A percentile compares a stretch with the other conserved stretches of the same genome.
Evolutionary conservation across 2,797 vertebrate species (phyloP).

Genomic region (Iguana delicatissima): DNA sequence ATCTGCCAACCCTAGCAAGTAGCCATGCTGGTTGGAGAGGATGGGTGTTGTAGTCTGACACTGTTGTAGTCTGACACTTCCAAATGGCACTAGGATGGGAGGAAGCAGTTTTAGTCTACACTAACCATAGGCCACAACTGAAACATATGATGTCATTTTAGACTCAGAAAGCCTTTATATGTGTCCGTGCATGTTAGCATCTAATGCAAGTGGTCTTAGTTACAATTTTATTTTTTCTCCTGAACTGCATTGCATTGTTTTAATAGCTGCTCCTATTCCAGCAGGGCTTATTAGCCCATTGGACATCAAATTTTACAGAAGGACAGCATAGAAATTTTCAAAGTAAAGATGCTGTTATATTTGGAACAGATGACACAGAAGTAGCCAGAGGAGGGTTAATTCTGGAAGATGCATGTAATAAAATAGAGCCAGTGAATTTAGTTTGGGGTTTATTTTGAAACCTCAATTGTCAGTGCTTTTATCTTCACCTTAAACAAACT

Average conservation of each 20-base stretch:
- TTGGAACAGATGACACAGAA: neutral
- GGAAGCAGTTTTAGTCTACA: no score
- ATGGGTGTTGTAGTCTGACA: neutral
- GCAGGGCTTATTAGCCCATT: neutral
- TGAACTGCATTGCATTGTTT: neutral
- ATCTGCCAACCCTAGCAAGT: neutral
- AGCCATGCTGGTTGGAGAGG: neutral
- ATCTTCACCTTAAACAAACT: neutral
- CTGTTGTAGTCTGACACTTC: neutral
- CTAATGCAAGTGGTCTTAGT: neutral
- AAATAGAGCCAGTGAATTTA: neutral
- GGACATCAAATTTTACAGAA: neutral
- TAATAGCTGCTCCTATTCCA: neutral
- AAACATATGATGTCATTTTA: neutral
- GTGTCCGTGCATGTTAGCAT: neutral
- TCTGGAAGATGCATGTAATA: conserved; percentile 17
- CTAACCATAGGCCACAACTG: neutral
- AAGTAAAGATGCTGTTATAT: neutral
- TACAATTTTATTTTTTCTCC: neutral
- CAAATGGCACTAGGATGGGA: neutral
- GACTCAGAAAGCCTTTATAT: neutral
- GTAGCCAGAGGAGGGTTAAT: neutral
- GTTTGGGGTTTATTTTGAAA: neutral
- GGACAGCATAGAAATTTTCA: neutral
- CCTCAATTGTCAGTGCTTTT: conserved; percentile 1